These are phyloP conservation scores for Sula dactylatra DNA, from an alignment of 2,113 vertebrate genomes.

Conservation along the genomic window DNA sequence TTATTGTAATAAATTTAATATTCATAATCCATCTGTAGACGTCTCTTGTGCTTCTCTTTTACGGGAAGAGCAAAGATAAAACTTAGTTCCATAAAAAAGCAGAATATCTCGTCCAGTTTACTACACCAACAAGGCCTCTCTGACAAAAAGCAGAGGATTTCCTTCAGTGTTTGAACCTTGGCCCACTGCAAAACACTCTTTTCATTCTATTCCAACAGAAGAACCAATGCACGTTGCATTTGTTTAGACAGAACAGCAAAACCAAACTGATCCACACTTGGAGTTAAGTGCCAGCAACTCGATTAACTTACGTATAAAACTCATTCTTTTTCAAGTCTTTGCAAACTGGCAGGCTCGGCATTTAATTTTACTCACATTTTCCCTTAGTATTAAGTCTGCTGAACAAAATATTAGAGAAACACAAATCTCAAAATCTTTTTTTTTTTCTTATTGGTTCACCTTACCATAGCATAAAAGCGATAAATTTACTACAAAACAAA, in stretches of 20 bases:
- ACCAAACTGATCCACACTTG: background rate
- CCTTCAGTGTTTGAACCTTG: background rate
- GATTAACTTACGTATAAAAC: background rate
- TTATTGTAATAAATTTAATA: slow-evolving; percentile 73
- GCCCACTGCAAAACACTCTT: background rate
- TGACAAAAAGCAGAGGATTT: background rate
- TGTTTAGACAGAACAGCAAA: slow-evolving; percentile 1
- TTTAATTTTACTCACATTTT: background rate
- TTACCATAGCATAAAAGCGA: background rate
- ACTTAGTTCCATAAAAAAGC: background rate
- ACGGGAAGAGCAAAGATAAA: background rate
- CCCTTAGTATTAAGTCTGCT: background rate
- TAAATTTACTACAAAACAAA: background rate
- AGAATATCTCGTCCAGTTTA: background rate
- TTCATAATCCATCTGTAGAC: slow-evolving; percentile 29
- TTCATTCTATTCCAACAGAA: background rate
- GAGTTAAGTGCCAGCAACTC: background rate
- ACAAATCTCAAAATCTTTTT: background rate
- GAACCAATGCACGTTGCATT: background rate
- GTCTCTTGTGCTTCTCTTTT: background rate
- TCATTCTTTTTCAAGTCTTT: background rate
- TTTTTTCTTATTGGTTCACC: background rate
- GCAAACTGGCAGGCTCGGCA: background rate
- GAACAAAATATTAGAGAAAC: background rate
- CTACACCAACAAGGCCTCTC: background rate